phyloP scores from a whole-genome alignment of 2,113 vertebrate genomes.

The Mesoclemmys tuberculata region DNA sequence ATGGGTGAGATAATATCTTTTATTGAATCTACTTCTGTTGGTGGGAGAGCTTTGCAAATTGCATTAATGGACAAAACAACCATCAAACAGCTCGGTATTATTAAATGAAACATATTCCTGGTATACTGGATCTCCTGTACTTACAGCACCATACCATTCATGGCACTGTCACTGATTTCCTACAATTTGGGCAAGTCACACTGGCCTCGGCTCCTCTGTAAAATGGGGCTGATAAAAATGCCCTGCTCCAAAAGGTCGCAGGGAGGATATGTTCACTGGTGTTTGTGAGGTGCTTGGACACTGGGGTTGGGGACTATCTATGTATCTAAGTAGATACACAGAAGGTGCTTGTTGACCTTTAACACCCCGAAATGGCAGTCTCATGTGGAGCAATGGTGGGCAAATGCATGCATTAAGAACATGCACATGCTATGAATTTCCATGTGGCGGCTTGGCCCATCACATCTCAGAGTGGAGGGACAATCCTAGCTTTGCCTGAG shows the following conservation, averaged over 20 bases:
- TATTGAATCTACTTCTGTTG: neutral
- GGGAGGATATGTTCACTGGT: neutral
- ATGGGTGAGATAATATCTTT: neutral
- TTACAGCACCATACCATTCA: neutral
- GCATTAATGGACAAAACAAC: neutral
- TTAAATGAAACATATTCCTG: neutral
- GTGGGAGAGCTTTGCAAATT: neutral
- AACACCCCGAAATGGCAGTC: too few species aligned
- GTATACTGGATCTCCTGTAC: neutral
- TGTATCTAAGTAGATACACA: neutral
- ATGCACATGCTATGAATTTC: neutral
- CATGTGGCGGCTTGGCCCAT: neutral
- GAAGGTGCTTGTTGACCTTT: neutral
- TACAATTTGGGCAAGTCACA: neutral
- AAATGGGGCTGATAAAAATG: neutral
- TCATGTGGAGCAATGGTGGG: neutral
- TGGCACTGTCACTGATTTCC: neutral
- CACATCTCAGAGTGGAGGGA: neutral
- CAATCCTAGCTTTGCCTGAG: neutral
- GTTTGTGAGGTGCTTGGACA: neutral
- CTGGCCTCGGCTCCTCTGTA: neutral
- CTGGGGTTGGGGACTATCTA: neutral
- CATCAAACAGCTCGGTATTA: neutral
- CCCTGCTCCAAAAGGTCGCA: too few species aligned
- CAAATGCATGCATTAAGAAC: neutral